Conservation (phyloP, 2,797 vertebrate species). For the Phataginus tetradactyla region DNA sequence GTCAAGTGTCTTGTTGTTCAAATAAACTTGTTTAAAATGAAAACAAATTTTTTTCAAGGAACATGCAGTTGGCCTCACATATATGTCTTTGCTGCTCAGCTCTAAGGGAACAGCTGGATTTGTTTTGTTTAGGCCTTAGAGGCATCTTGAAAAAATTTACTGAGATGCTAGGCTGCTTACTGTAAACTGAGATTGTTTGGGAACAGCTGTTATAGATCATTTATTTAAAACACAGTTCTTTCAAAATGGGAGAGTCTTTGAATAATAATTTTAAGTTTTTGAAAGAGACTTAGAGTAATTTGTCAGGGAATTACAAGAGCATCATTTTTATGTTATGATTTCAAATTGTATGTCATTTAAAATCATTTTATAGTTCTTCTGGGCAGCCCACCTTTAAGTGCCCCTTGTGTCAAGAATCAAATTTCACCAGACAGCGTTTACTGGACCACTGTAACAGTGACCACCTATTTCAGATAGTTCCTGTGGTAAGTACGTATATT, state of each 20-base stretch:
- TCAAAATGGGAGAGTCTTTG: conserved; percentile 10
- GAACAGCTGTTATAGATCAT: background rate
- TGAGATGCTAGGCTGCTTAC: background rate
- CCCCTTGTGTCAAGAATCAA: conserved; percentile 88
- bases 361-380: conserved; percentile 81
- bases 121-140: background rate
- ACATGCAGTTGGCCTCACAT: background rate
- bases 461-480: conserved; percentile 86
- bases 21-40: no score
- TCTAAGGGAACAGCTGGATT: background rate
- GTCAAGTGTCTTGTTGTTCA: no score
- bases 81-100: background rate
- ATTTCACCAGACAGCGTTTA: conserved; percentile 87
- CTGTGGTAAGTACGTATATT: conserved; percentile 86
- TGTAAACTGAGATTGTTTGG: conserved; percentile 31
- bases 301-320: background rate
- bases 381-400: conserved; percentile 88
- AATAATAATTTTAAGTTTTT: conserved; percentile 15
- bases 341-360: conserved; percentile 62
- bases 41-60: background rate
- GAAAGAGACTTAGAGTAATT: background rate
- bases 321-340: conserved; percentile 31
- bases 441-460: conserved; percentile 88
- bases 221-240: conserved; percentile 13
- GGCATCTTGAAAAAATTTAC: background rate